Percentiles rank a stretch among this genome's conserved stretches.
Evolutionary conservation across 2,113 vertebrate species (phyloP).

Genomic region (Cygnus atratus): DNA sequence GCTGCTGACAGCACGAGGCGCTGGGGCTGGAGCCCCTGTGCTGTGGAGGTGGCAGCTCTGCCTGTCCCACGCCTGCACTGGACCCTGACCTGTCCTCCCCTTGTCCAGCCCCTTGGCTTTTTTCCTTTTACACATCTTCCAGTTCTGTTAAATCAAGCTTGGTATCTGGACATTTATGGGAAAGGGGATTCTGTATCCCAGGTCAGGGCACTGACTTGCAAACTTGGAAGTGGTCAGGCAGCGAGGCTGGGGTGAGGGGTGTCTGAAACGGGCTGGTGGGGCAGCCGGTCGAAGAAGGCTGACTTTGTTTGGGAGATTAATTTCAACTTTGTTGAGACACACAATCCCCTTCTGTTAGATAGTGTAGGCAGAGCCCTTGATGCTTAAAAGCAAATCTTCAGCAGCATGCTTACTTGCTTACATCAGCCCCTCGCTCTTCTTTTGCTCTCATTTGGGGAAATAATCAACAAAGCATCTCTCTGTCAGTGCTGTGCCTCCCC

Average conservation of each 20-base stretch:
- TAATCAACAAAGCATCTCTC: slow-evolving; percentile 79
- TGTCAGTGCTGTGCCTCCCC: slow-evolving; percentile 36
- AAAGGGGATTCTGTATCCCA: background rate
- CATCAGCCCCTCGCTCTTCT: slow-evolving; percentile 69
- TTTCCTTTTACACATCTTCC: background rate
- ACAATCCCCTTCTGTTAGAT: slow-evolving; percentile 78
- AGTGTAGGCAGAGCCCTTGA: slow-evolving; percentile 66
- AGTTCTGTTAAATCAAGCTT: slow-evolving; percentile 11
- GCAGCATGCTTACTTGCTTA: slow-evolving; percentile 75
- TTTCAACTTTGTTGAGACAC: slow-evolving; percentile 71
- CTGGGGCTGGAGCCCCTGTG: background rate
- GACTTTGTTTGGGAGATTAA: slow-evolving; percentile 74
- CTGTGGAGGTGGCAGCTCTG: background rate
- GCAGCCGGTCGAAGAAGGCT: slow-evolving; percentile 65
- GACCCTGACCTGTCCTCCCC: background rate
- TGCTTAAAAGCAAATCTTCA: slow-evolving; percentile 76
- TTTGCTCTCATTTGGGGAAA: slow-evolving; percentile 63
- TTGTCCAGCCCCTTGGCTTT: background rate
- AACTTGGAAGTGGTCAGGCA: background rate
- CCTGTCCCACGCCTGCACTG: background rate
- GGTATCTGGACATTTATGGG: background rate
- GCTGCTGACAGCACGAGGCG: background rate
- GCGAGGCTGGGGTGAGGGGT: slow-evolving; percentile 14
- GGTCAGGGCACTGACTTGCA: background rate
- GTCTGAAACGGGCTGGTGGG: background rate